Conservation (phyloP, 2,797 vertebrate genomes). For the Danio choprae region DNA sequence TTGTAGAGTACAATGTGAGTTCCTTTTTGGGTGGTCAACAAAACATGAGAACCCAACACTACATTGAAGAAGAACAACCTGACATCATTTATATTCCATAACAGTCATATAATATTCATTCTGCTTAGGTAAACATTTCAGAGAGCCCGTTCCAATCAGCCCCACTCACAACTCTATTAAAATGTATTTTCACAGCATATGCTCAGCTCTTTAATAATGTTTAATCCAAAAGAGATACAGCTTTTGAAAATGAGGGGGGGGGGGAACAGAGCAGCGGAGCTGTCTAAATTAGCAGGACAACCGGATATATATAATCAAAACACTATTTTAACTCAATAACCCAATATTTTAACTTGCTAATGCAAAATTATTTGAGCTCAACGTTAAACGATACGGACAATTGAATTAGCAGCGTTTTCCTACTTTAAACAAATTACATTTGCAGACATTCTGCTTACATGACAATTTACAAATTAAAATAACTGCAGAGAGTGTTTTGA, state of each 20-base stretch:
- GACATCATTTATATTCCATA: slow-evolving; percentile 34
- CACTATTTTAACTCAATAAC: slow-evolving; percentile 43
- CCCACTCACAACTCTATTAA: slow-evolving; percentile 30
- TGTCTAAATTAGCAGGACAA: slow-evolving; percentile 33
- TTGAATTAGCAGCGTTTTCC: slow-evolving; percentile 70
- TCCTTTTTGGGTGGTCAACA: neutral
- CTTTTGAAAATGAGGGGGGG: slow-evolving; percentile 32
- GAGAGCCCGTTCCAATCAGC: slow-evolving; percentile 15
- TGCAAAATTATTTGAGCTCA: slow-evolving; percentile 73
- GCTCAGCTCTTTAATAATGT: slow-evolving; percentile 14
- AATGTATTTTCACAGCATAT: slow-evolving; percentile 40
- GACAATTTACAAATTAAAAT: slow-evolving; percentile 67
- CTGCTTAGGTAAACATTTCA: slow-evolving; percentile 37
- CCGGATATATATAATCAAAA: slow-evolving; percentile 68
- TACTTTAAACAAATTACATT: slow-evolving; percentile 70
- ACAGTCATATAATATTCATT: slow-evolving; percentile 46
- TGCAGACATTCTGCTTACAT: slow-evolving; percentile 72
- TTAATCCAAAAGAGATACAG: slow-evolving; percentile 33
- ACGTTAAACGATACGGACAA: slow-evolving; percentile 74
- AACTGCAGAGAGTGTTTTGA: slow-evolving; percentile 48
- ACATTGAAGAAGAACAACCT: slow-evolving; percentile 54
- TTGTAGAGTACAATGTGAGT: too few relatives aligned
- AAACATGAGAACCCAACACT: neutral
- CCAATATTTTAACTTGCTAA: slow-evolving; percentile 49
- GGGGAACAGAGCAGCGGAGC: neutral